Base-by-base conservation (phyloP, 1,140 invertebrate genomes). In the Drosophila nikananu region DNA sequence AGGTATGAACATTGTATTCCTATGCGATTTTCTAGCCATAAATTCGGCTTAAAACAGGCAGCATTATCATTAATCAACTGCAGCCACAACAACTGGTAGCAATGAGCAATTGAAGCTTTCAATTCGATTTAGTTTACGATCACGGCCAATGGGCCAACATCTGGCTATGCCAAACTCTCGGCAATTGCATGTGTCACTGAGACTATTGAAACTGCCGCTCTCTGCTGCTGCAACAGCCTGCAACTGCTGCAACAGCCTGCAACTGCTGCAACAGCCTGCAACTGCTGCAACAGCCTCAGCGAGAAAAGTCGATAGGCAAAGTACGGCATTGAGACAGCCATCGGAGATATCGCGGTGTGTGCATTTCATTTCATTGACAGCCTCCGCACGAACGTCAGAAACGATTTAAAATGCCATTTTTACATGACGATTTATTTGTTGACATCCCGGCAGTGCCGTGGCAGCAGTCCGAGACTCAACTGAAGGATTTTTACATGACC, bases 341-440 rank as follows among this genome's bases (percentile, higher is more conserved):
- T 49, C 59, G 58, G 52, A 41, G 72, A 78, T 82, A 83, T 70
- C 19, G 55, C 66, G 66, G 74, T 87, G 84, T 81, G 81, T 75
- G 84, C 84, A 89, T 89, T 89, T 89, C 86, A 89, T 89, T 89
- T 89, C 84, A 89, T 89, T 89, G 84, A 89, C 84, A 89, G 84
- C 77, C 84, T 72, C 81, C 67, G 79, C 79, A 75, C 81, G 82
- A 90, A 89, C 76, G 86, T 90, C 86, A 90, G 66, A 86, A 90
- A 86, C 86, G 77, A 90, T 90, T 90, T 90, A 90, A 91, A 90
- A 90, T 90, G 82, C 86, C 82, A 90, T 90, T 86, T 90, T 90
- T 90, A 90, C 86, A 90, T 90, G 86, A 90, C 86, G 86, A 90
- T 90, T 90, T 90, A 90, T 90, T 90, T 90, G 86, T 90, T 90